Conservation (phyloP, 2,797 vertebrate genomes). For the Leptoclinus maculatus region DNA sequence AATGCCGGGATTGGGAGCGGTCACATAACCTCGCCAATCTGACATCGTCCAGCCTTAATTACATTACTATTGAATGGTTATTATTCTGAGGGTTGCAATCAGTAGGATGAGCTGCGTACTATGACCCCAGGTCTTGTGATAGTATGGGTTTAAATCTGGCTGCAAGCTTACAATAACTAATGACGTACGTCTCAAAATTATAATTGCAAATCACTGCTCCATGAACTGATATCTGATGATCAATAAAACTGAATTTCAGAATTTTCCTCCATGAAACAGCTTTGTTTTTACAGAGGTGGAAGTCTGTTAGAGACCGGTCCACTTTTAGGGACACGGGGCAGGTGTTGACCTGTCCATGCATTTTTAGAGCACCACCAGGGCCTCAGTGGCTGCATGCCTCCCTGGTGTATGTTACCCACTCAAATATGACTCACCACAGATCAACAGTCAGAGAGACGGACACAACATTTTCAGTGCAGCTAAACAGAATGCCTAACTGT, state of each 20-base stretch:
- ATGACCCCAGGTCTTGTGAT: background rate
- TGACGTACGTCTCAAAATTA: background rate
- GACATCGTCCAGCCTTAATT: background rate
- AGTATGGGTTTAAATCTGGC: background rate
- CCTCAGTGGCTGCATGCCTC: constrained; percentile 55
- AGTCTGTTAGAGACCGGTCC: constrained; percentile 35
- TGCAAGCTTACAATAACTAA: background rate
- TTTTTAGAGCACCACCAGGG: constrained; percentile 69
- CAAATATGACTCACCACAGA: constrained; percentile 58
- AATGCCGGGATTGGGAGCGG: background rate
- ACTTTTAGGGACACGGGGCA: constrained; percentile 54
- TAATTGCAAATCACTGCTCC: background rate
- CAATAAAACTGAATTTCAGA: background rate
- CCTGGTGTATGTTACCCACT: constrained; percentile 54
- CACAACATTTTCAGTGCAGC: background rate
- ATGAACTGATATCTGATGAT: background rate
- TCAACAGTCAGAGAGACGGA: constrained; percentile 8
- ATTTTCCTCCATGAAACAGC: constrained; percentile 17
- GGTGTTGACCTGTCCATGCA: constrained; percentile 65
- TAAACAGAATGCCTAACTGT: background rate
- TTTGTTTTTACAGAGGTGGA: constrained; percentile 39
- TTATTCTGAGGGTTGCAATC: background rate
- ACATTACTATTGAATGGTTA: background rate
- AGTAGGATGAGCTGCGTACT: background rate
- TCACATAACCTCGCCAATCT: background rate